A percentile compares a stretch with the other conserved stretches of the same genome.
Evolutionary conservation across 2,113 vertebrate species (phyloP).

Genomic region (Syngnathus floridae): DNA sequence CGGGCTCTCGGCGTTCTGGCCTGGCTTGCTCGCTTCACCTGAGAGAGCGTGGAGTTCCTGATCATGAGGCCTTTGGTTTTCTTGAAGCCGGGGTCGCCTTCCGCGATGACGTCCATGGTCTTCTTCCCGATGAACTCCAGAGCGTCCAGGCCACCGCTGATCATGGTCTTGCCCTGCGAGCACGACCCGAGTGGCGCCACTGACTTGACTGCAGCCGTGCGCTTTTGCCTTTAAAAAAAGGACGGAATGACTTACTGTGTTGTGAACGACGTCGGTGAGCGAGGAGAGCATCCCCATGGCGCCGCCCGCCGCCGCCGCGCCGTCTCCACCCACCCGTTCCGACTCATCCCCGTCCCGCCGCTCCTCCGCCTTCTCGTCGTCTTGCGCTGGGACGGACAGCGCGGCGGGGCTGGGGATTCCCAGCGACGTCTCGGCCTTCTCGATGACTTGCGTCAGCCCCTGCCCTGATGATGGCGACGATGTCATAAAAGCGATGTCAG

Average conservation of each 20-base stretch:
- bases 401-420: constrained; percentile 88
- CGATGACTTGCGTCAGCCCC: constrained; percentile 90
- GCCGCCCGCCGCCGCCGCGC: constrained; percentile 60
- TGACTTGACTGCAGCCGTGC: neutral
- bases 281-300: constrained; percentile 87
- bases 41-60: constrained; percentile 83
- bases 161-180: constrained; percentile 83
- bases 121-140: constrained; percentile 98
- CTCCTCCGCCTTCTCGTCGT: constrained; percentile 54
- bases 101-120: constrained; percentile 97
- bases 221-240: neutral
- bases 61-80: constrained; percentile 90
- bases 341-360: constrained; percentile 52
- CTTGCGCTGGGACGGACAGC: constrained; percentile 68
- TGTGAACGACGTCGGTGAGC: constrained; percentile 87
- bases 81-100: constrained; percentile 94
- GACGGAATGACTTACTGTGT: constrained; percentile 75
- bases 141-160: constrained; percentile 89
- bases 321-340: constrained; percentile 43
- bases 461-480: constrained; percentile 70
- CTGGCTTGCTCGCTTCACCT: constrained; percentile 67
- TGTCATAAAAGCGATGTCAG: neutral
- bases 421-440: constrained; percentile 91
- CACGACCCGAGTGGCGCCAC: neutral
- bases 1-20: neutral